Evolutionary conservation across 2,113 vertebrate genomes (phyloP), one percentile per base, ranked within the genome.

Genomic region (Accipiter virgatus): DNA sequence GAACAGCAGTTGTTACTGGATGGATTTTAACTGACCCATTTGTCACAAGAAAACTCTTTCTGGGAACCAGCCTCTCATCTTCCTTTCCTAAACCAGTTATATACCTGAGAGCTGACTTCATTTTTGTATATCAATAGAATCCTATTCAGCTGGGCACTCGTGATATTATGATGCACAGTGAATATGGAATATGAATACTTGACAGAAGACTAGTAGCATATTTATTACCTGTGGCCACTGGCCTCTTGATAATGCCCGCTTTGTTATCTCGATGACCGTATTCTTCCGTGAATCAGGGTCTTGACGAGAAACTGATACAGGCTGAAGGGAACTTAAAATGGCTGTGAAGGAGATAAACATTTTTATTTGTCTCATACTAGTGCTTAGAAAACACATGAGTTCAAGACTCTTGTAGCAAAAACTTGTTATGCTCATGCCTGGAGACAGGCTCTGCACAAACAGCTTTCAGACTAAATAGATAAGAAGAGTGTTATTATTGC

Each of bases 231-330:
- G 99, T 40, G 99, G 99, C 99, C 99, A 99, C 80, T 93, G 97
- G 58, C 99, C 99, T 92, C 82, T 95, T 21, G 99, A 99, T 31
- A 98, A 98, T 29, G 99, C 98, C 86, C 99, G 96, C 40, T 90
- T 98, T 11, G 98, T 98, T 78, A 99, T 99, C 97, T 99, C 99
- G 9, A 98, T 95, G 42, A 99, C 99, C 0, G 99, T 99, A 70
- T 99, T 99, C 97, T 98, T 99, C 63, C 99, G 98, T 14, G 99
- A 99, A 88, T 99, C 98, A 1, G 99, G 99, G 88, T 99, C 99
- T 16, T 98, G 95, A 26, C 99, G 99, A 67, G 98, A 99, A 15
- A 99, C 99, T 83, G 99, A 55, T 16, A 99, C 98, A 43, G 99
- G 99, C 93, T 99, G 99, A 58, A 99, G 86, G 67, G 99, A 98